These are phyloP conservation scores for Hartigia nigra DNA, from an alignment of 2,888 invertebrate species.

Conservation along the genomic window DNA sequence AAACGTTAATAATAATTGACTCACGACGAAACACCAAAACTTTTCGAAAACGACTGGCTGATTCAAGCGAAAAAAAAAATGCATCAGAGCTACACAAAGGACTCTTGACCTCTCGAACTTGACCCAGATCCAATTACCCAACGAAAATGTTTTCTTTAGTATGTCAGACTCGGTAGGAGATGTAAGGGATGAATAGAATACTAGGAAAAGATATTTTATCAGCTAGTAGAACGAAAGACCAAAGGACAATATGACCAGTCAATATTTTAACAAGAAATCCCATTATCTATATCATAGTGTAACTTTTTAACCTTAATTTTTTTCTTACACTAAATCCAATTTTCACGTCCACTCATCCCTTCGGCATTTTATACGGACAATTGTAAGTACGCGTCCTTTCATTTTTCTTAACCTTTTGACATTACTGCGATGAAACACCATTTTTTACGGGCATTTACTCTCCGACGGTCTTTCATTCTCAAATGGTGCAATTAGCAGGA, in stretches of 20 bases:
- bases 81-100: neutral
- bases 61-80: neutral
- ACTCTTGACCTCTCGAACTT: neutral
- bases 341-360: neutral
- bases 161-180: neutral
- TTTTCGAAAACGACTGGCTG: neutral
- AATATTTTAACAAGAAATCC: neutral
- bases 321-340: neutral
- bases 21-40: neutral
- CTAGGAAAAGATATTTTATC: neutral
- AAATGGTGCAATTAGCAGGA: neutral
- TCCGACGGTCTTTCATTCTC: neutral
- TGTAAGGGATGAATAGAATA: neutral
- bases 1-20: neutral
- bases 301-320: neutral
- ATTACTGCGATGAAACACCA: neutral
- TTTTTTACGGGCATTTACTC: neutral
- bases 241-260: neutral
- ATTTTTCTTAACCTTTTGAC: neutral
- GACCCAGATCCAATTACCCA: neutral
- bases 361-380: neutral
- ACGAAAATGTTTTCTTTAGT: neutral
- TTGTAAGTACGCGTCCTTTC: neutral
- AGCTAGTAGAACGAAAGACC: neutral
- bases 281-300: too few relatives aligned